Base-by-base conservation (phyloP, 2,888 invertebrate genomes). In the Mythimna impura region DNA sequence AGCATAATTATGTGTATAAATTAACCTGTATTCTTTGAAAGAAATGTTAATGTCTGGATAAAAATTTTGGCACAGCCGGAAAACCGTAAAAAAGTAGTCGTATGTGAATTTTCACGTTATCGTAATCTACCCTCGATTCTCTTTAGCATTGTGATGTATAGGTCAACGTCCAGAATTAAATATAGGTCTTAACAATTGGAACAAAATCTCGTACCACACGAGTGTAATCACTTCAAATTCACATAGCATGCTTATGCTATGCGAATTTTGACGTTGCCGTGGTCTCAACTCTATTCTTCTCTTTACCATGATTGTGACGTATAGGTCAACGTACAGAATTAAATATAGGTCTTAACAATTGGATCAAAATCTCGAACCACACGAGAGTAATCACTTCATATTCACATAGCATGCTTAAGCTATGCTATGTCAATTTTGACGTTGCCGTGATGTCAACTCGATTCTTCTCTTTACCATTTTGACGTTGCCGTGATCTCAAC, bases 1-100 rank as follows among this genome's bases (percentile, higher is more conserved):
- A 58, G 76, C 65, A 57, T 77, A n/a, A 77, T 70, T 30, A 65
- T 40, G 54, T 80, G 20, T 55, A 55, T 47, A 64, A 65, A 64
- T 60, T 64, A 75, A 75, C 80, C 60, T 30, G 47, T 9, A 74
- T 76, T 61, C 30, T 64, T 74, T 79, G 30, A 40, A 61, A 71
- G 20, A 73, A 60, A 52, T 30, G 25, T 60, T 71, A 72, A 74
- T 61, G 47, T 22, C 12, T 9, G 36, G 4, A 40, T 54, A 50
- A 50, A 60, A 47, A 12, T 1, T 17, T 60, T 71, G 25, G 30
- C 73, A 50, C 4, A 40, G 12, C 47, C n/a, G 60, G 36, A 36
- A 52, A 43, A 60, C 47, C 47, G 20, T 79, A 54, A 54, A 74
- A 34, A 10, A 20, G 6, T 17, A 36, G 12, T 36, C 34, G 8